Evolutionary conservation across 2,113 vertebrate genomes (phyloP).

Genomic region (Plestiodon gilberti): DNA sequence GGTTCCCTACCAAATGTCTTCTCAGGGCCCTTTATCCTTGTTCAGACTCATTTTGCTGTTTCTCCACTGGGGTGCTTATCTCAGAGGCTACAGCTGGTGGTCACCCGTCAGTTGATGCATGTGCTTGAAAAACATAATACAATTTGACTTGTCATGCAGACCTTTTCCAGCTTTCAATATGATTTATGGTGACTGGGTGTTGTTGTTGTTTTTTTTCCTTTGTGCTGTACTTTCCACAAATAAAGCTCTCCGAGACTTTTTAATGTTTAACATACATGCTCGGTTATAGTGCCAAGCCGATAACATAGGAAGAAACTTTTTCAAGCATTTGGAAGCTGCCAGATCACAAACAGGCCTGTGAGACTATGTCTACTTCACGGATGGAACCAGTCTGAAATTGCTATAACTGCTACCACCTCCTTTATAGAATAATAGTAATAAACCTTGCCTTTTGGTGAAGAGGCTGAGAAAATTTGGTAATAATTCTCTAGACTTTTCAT

Average conservation of each 20-base stretch:
- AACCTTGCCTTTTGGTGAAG: too few relatives aligned
- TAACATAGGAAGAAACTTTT: background rate
- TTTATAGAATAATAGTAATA: too few relatives aligned
- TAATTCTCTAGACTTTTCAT: too few relatives aligned
- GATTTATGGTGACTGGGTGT: conserved; percentile 46
- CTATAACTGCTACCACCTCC: too few relatives aligned
- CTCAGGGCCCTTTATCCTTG: conserved; percentile 14
- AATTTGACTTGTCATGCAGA: conserved; percentile 49
- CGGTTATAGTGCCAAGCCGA: background rate
- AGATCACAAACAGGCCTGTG: too few relatives aligned
- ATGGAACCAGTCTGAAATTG: too few relatives aligned
- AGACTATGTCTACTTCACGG: too few relatives aligned
- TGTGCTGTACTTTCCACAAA: background rate
- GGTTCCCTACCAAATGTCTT: background rate
- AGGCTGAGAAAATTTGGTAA: too few relatives aligned
- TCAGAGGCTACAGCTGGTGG: conserved; percentile 41
- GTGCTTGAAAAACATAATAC: conserved; percentile 32
- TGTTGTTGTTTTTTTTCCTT: conserved; percentile 24
- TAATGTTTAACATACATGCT: conserved; percentile 24
- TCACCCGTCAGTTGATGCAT: conserved; percentile 36
- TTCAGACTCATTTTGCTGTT: background rate
- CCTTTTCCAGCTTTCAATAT: conserved; percentile 51
- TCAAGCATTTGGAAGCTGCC: too few relatives aligned
- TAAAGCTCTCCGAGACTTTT: conserved; percentile 32
- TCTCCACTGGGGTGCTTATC: rapidly evolving